Conservation (phyloP, 2,113 vertebrate species). For the Indicator indicator region DNA sequence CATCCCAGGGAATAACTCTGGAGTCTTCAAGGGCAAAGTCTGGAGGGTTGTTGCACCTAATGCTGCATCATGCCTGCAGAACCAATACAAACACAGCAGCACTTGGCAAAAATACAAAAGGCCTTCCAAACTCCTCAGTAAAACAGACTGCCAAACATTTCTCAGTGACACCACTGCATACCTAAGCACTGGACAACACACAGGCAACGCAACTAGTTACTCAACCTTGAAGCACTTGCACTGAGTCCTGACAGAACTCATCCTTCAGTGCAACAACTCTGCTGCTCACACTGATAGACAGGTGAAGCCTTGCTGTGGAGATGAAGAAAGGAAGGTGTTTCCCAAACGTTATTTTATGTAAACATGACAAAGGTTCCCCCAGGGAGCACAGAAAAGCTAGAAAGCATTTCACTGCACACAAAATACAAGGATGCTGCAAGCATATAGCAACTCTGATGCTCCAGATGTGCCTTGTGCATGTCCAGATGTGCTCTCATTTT, state of each 20-base stretch:
- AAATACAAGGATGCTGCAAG: neutral
- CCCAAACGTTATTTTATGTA: neutral
- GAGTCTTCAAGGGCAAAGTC: neutral
- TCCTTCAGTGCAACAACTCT: neutral
- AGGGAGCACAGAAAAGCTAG: neutral
- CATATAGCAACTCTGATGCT: neutral
- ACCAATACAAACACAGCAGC: neutral
- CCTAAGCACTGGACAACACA: neutral
- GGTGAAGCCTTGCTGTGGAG: neutral
- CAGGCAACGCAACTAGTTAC: rapidly evolving
- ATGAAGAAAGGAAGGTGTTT: neutral
- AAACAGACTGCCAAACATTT: neutral
- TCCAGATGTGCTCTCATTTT: conserved; percentile 15
- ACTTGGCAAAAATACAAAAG: neutral
- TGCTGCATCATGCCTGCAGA: neutral
- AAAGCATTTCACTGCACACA: neutral
- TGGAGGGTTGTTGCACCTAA: neutral
- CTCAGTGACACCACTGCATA: neutral
- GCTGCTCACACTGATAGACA: neutral
- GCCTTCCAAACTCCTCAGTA: neutral
- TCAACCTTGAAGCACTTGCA: neutral
- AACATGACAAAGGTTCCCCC: neutral
- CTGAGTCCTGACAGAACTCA: neutral
- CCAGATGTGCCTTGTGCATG: neutral
- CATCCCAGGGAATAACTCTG: neutral